Evolutionary conservation across 2,797 vertebrate species (phyloP).

Genomic region (Melanotaenia nigrans): DNA sequence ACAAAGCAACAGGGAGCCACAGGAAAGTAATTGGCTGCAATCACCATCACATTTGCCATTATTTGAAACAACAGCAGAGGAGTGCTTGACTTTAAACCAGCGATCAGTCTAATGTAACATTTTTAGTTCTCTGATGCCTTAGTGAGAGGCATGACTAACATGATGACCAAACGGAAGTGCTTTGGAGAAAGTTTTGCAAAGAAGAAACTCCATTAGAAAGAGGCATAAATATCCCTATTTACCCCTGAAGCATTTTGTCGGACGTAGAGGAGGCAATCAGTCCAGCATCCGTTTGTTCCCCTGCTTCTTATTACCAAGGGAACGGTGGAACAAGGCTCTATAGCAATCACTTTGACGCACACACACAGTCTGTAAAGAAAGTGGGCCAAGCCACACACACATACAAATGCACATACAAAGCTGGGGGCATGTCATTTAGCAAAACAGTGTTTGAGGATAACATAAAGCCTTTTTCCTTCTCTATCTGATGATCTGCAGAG

Average conservation of each 20-base stretch:
- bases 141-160: slow-evolving; percentile 45
- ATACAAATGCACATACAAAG: not conserved
- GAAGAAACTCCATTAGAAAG: slow-evolving; percentile 30
- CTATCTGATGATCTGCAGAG: slow-evolving; percentile 57
- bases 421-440: slow-evolving; percentile 45
- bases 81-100: slow-evolving; percentile 53
- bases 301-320: slow-evolving; percentile 59
- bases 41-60: slow-evolving; percentile 64
- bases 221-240: slow-evolving; percentile 36
- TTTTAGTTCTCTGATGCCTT: slow-evolving; percentile 34
- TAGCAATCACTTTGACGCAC: slow-evolving; percentile 53
- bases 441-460: slow-evolving; percentile 33
- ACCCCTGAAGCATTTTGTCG: slow-evolving; percentile 52
- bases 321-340: slow-evolving; percentile 40
- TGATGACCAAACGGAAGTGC: slow-evolving; percentile 23
- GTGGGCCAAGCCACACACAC: slow-evolving; percentile 42
- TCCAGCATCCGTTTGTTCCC: slow-evolving; percentile 52
- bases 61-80: slow-evolving; percentile 56
- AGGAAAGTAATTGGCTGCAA: slow-evolving; percentile 67
- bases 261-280: slow-evolving; percentile 61
- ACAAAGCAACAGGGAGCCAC: slow-evolving; percentile 46
- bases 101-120: slow-evolving; percentile 33
- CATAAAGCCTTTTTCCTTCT: slow-evolving; percentile 36
- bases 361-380: slow-evolving; percentile 33
- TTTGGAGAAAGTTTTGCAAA: slow-evolving; percentile 45